Percentiles rank a stretch among this genome's conserved stretches.
These are phyloP conservation scores for Himantopus leucocephalus DNA, from an alignment of 2,113 vertebrate genomes.

Conservation along the genomic window DNA sequence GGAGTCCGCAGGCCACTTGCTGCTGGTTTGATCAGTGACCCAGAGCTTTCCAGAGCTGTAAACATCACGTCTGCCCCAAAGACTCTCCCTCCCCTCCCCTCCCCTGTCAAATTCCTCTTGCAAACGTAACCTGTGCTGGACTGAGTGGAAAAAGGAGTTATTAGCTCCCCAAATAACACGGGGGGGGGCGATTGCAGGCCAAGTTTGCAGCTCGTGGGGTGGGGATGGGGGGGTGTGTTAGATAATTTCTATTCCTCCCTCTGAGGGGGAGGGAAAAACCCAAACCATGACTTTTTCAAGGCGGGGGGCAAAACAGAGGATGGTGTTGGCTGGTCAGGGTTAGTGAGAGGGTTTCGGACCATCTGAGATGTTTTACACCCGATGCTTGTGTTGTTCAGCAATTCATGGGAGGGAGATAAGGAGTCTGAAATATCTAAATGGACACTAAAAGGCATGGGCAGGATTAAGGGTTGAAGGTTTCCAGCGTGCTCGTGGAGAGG, in stretches of 20 bases:
- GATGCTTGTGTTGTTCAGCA: background rate
- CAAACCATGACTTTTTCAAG: background rate
- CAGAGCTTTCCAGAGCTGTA: slow-evolving; percentile 33
- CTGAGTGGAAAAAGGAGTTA: background rate
- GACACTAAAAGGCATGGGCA: background rate
- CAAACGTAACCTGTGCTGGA: background rate
- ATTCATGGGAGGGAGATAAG: background rate
- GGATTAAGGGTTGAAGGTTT: slow-evolving; percentile 42
- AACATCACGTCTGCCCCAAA: slow-evolving; percentile 19
- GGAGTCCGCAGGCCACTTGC: background rate
- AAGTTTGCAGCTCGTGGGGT: background rate
- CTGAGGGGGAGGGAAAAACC: accelerated
- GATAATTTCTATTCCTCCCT: background rate
- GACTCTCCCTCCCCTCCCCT: background rate
- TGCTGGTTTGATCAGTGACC: slow-evolving; percentile 53
- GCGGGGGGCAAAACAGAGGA: background rate
- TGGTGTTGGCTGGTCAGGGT: background rate
- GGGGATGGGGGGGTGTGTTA: background rate
- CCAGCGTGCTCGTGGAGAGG: background rate
- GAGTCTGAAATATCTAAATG: slow-evolving; percentile 25
- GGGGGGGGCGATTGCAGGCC: background rate
- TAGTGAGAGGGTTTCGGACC: background rate
- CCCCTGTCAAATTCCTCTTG: background rate
- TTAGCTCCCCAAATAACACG: background rate
- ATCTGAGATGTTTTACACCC: background rate